These are phyloP conservation scores for Wiebesia pumilae DNA, from an alignment of 1,140 invertebrate genomes.

Conservation along the genomic window DNA sequence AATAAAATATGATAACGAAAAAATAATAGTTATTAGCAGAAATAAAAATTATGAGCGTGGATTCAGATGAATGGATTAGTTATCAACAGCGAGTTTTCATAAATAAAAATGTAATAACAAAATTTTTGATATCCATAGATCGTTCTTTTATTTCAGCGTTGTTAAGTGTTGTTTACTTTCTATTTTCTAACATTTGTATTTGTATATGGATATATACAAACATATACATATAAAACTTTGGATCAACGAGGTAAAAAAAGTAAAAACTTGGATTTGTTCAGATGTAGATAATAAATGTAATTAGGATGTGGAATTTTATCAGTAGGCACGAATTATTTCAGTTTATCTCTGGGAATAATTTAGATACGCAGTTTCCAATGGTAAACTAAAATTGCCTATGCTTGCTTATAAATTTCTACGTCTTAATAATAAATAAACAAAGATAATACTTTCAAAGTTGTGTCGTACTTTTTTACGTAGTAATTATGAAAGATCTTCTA, in stretches of 20 bases:
- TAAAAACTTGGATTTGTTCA: neutral
- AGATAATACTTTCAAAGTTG: neutral
- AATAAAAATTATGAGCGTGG: neutral
- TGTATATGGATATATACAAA: neutral
- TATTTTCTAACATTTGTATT: neutral
- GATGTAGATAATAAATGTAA: neutral
- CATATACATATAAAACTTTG: neutral
- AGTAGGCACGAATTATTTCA: neutral
- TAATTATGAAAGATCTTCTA: constrained; percentile 40
- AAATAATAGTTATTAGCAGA: neutral
- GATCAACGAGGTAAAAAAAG: neutral
- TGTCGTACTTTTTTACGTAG: constrained; percentile 49
- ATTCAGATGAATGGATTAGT: neutral
- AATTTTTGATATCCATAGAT: constrained; percentile 6
- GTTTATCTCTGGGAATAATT: neutral
- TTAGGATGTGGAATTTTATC: neutral
- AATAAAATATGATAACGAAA: neutral
- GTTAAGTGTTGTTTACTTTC: neutral
- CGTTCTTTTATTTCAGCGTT: neutral
- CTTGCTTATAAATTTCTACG: neutral
- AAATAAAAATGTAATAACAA: neutral
- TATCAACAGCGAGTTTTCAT: neutral
- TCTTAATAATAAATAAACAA: neutral
- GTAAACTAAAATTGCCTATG: neutral
- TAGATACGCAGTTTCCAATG: neutral